Percentiles rank a stretch among this genome's conserved stretches.
phyloP scores from a whole-genome alignment of 2,113 vertebrate species.

The Budorcas taxicolor region DNA sequence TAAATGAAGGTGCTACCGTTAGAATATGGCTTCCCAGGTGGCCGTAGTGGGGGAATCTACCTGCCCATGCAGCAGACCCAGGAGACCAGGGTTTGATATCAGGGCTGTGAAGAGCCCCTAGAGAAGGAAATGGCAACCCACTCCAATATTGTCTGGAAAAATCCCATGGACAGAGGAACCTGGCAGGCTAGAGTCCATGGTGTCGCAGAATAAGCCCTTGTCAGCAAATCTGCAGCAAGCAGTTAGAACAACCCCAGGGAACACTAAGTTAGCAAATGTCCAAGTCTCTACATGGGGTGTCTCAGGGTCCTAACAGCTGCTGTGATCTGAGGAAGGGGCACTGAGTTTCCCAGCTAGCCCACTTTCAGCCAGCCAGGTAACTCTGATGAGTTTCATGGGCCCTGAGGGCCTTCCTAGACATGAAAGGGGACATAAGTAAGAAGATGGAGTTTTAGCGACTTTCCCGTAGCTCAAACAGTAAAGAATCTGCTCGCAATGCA shows the following conservation, averaged over 20 bases:
- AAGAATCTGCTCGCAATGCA: background rate
- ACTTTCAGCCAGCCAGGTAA: background rate
- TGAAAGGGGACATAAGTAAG: background rate
- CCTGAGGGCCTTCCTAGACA: background rate
- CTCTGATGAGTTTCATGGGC: background rate
- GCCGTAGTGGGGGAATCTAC: background rate
- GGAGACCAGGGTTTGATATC: background rate
- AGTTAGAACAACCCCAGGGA: background rate
- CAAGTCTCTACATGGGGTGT: fast-evolving
- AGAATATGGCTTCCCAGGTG: background rate
- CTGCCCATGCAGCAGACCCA: background rate
- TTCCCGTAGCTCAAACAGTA: background rate
- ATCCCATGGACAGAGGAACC: background rate
- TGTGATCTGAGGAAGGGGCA: background rate
- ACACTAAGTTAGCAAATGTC: background rate
- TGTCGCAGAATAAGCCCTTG: background rate
- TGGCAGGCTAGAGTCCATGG: background rate
- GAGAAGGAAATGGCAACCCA: background rate
- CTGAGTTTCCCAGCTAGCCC: fast-evolving
- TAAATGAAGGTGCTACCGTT: background rate
- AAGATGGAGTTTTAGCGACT: background rate
- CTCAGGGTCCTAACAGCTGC: background rate
- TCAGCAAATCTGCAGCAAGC: background rate
- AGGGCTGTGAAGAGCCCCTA: background rate
- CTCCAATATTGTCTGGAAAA: background rate